Evolutionary conservation across 1,140 invertebrate species (phyloP), one percentile per base, ranked within the genome.

Genomic region (Drosophila erecta): DNA sequence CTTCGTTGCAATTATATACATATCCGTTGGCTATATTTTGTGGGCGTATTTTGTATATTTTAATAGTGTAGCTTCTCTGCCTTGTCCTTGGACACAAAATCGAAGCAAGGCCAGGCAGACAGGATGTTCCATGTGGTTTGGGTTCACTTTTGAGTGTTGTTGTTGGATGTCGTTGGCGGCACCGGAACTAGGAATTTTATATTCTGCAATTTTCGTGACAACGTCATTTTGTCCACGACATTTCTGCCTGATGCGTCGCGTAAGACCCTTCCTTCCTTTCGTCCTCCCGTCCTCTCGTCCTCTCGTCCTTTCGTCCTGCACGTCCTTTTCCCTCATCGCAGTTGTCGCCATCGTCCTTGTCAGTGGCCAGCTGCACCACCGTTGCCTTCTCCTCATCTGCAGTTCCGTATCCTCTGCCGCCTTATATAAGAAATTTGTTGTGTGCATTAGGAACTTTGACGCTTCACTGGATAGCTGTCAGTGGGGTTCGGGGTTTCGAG

Each of bases 201-300:
- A 90, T 89, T 90, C 89, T 90, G 83, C 89, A 90, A 90, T 90
- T 90, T 90, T 90, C 89, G 89, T 90, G 89, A 90, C 89, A 90
- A 90, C 85, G 89, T 91, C 90, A 91, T 91, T 91, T 89, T 90
- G 84, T 91, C 89, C 89, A 89, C 89, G 90, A 90, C 86, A 81
- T 85, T 76, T 91, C 76, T 85, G 80, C 76, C 81, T 81, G 85
- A 90, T 87, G 84, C 79, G 62, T 84, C 76, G 40, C 72, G 65
- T 76, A 54, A 57, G 38, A 57, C 64, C 62, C 50, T 65, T 35
- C 33, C n/a, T n/a, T n/a, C n/a, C n/a, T n/a, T n/a, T n/a, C n/a
- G n/a, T n/a, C n/a, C n/a, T n/a, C n/a, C n/a, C 67, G 43, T 20
- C 22, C 27, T 11, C 27, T 47, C 67, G 67, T 24, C 22, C 35